phyloP scores from a whole-genome alignment of 1,140 invertebrate genomes.

The Campoletis sonorensis region DNA sequence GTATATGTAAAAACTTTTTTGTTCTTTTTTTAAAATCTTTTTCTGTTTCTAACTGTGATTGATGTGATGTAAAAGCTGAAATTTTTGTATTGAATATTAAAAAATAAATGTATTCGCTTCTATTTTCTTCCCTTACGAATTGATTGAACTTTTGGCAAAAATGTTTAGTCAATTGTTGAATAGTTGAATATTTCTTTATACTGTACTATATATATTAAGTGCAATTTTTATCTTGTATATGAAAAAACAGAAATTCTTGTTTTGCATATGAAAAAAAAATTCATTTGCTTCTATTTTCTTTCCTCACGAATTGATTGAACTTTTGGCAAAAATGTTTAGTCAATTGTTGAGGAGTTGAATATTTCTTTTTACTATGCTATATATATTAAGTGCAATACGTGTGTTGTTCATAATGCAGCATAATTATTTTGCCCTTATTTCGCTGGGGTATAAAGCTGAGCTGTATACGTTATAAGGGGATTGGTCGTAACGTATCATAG shows the following conservation, averaged over 20 bases:
- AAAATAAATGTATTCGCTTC: too few species aligned
- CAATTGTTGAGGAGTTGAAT: not conserved
- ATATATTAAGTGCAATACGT: not conserved
- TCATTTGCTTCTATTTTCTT: too few species aligned
- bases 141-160: not conserved
- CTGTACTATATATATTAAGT: not conserved
- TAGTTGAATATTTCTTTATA: not conserved
- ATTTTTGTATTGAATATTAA: not conserved
- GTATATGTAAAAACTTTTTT: not conserved
- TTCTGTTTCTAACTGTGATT: too few species aligned
- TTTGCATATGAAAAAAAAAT: not conserved
- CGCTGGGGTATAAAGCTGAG: conserved; percentile 66
- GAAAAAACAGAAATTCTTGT: not conserved
- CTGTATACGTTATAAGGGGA: conserved; percentile 48
- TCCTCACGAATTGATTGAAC: not conserved
- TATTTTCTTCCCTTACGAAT: too few species aligned
- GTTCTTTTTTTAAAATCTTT: too few species aligned
- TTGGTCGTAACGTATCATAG: conserved; percentile 62
- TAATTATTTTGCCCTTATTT: conserved; percentile 65
- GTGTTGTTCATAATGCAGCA: conserved; percentile 39
- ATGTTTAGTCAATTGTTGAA: not conserved
- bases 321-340: not conserved
- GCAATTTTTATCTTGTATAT: too few species aligned
- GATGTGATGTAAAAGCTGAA: too few species aligned
- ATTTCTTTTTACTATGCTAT: not conserved